Evolutionary conservation across 1,140 invertebrate genomes (phyloP).

Genomic region (Tenebrio molitor): DNA sequence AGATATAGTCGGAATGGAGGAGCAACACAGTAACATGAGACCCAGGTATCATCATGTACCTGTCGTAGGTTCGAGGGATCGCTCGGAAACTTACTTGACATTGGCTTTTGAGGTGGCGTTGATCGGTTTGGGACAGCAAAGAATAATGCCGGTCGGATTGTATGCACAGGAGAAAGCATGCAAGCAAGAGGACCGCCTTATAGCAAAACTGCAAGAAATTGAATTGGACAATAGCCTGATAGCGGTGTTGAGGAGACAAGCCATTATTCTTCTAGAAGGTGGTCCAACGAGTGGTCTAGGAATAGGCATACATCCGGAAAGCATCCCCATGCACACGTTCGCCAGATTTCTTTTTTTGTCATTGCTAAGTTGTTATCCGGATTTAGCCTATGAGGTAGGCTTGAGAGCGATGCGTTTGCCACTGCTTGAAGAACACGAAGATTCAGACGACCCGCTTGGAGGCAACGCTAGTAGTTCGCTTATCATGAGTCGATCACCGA

Average conservation of each 20-base stretch:
- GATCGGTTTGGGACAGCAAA: constrained; percentile 82
- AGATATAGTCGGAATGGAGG: constrained; percentile 71
- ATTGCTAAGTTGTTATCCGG: constrained; percentile 79
- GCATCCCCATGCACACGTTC: constrained; percentile 87
- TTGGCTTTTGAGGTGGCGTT: constrained; percentile 79
- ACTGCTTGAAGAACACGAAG: constrained; percentile 83
- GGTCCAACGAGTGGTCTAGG: constrained; percentile 83
- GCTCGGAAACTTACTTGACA: constrained; percentile 83
- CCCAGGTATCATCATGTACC: constrained; percentile 82
- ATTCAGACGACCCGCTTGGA: constrained; percentile 69
- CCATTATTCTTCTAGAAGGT: constrained; percentile 76
- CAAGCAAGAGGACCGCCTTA: constrained; percentile 84
- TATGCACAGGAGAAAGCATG: constrained; percentile 83
- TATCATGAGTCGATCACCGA: constrained; percentile 73
- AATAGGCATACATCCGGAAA: constrained; percentile 81
- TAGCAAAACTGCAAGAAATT: constrained; percentile 81
- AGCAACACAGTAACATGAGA: constrained; percentile 72
- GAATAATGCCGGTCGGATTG: constrained; percentile 82
- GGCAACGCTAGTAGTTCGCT: constrained; percentile 66
- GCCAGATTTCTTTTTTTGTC: constrained; percentile 84
- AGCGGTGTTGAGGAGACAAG: constrained; percentile 72
- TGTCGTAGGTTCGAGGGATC: constrained; percentile 78
- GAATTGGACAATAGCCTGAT: constrained; percentile 80
- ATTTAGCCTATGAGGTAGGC: constrained; percentile 81
- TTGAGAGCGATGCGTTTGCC: constrained; percentile 78